Base-by-base conservation (phyloP, 2,113 vertebrate species). In the Tachycineta bicolor region DNA sequence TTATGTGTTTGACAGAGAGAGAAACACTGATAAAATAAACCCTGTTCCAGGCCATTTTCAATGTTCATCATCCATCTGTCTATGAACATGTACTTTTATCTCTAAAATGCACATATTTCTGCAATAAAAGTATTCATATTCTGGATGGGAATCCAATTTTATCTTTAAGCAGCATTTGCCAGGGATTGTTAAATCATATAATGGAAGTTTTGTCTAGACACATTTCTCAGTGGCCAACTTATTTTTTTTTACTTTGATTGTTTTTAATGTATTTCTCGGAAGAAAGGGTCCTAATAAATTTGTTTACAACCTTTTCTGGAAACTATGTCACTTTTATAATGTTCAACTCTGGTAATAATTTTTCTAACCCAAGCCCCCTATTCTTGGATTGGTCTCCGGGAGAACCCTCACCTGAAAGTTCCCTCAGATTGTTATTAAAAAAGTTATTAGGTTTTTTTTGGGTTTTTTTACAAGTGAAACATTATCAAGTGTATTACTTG, bases 191-290 rank as follows among this genome's bases (percentile, higher is more conserved):
- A 95, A 94, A 95, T 90, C 65, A 68, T 68, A 68, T 83, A 95
- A 94, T 92, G 94, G 79, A 77, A 88, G 83, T 83, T 86, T 96
- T 95, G 92, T 96, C 96, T 97, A 96, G 95, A 95, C 96, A 83
- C 71, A 62, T 93, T 91, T 92, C 85, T 92, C 47, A 1, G 64
- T 83, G 83, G 83, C 75, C 90, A 94, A 41, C 47, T 87, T 63
- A 17, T 11, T 56, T 65, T 80, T 43, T 86, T 79, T 81, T 14
- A 56, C 37, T 95, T 83, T 83, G 41, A 73, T 84, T 80, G 68
- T 77, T 96, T 95, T 92, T 94, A 86, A 92, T 88, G 82, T 90
- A 77, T 90, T 96, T 95, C 90, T 82, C 34, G 71, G 91, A 92
- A 92, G 67, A 73, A 69, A 86, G 88, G 58, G 52, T 46, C 83